phyloP scores from a whole-genome alignment of 2,888 invertebrate genomes.

The Uropetala carovei region DNA sequence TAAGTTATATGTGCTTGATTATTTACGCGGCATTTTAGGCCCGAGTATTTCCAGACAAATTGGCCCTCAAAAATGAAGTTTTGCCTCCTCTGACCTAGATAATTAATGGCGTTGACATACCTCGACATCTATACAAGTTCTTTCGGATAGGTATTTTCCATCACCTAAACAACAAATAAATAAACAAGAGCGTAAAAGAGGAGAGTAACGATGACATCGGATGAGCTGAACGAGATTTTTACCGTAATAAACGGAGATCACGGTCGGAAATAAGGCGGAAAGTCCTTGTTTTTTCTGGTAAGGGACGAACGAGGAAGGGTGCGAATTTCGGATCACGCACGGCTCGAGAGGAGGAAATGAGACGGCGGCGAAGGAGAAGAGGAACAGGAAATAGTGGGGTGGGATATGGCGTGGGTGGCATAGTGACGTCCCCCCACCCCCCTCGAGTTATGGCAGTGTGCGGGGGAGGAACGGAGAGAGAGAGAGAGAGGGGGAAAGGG shows the following conservation, averaged over 20 bases:
- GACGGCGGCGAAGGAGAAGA: neutral
- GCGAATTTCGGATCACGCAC: neutral
- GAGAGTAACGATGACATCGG: neutral
- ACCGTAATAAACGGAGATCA: neutral
- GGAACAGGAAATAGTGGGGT: neutral
- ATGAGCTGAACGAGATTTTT: neutral
- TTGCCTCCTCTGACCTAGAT: too few relatives aligned
- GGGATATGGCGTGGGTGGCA: neutral
- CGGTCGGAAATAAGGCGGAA: neutral
- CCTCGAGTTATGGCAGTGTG: neutral
- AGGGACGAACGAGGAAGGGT: neutral
- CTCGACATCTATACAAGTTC: neutral
- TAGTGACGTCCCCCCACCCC: neutral
- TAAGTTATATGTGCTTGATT: too few relatives aligned
- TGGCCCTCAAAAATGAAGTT: too few relatives aligned
- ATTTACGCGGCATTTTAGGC: too few relatives aligned
- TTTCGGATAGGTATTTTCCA: neutral
- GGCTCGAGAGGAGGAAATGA: neutral
- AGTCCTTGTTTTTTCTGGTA: neutral
- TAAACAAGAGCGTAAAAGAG: neutral
- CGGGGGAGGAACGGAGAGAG: neutral
- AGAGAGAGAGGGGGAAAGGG: neutral
- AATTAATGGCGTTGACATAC: too few relatives aligned
- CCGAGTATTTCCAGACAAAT: too few relatives aligned
- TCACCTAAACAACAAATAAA: neutral